phyloP scores from a whole-genome alignment of 1,140 invertebrate genomes.

The Dermatophagoides farinae region DNA sequence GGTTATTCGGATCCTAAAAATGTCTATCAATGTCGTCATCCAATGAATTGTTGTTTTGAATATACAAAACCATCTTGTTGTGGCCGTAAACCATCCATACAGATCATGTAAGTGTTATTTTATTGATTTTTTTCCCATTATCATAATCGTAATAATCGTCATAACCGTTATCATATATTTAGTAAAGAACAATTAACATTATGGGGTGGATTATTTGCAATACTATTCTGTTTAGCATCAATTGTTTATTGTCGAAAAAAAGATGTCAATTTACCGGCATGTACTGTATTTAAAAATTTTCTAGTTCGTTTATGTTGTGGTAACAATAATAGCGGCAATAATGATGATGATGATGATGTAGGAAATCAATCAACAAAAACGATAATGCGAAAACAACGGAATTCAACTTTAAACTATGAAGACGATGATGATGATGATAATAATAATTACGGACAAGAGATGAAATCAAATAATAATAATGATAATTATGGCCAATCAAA shows the following conservation, averaged over 20 bases:
- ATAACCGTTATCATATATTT: too few species aligned
- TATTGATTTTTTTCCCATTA: neutral
- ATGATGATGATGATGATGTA: neutral
- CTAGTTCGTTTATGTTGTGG: conserved; percentile 3
- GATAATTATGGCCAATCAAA: neutral
- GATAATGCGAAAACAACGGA: neutral
- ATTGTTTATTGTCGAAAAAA: conserved; percentile 20
- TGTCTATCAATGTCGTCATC: conserved; percentile 19
- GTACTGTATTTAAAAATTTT: conserved; percentile 6
- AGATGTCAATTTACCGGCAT: conserved; percentile 18
- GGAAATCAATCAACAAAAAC: neutral
- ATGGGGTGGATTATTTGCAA: conserved; percentile 21
- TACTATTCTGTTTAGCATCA: conserved; percentile 17
- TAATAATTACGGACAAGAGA: neutral
- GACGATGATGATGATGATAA: neutral
- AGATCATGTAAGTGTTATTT: conserved; percentile 19
- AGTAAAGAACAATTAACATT: conserved; percentile 20
- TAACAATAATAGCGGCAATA: neutral
- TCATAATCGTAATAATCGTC: too few species aligned
- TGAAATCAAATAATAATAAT: neutral
- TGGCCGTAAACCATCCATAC: conserved; percentile 16
- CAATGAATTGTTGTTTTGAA: conserved; percentile 20
- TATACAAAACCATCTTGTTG: conserved; percentile 22
- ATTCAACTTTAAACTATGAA: neutral
- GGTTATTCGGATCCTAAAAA: conserved; percentile 20